Evolutionary conservation across 2,113 vertebrate species (phyloP).

Genomic region (Lichenostomus cassidix): DNA sequence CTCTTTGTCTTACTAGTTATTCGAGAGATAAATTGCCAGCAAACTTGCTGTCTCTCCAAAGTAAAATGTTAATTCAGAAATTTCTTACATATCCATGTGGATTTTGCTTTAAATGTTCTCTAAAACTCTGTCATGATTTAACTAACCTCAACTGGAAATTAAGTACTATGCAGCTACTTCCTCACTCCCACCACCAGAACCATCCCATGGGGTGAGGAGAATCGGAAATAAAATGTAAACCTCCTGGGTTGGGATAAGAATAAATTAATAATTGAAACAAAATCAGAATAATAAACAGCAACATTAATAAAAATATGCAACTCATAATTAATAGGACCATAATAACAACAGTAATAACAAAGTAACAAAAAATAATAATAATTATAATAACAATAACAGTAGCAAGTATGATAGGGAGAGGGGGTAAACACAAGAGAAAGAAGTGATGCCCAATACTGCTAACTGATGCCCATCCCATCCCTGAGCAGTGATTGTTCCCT

Average conservation of each 20-base stretch:
- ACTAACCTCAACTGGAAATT: neutral
- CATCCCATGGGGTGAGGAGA: neutral
- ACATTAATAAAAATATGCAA: neutral
- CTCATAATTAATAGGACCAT: neutral
- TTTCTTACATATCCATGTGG: neutral
- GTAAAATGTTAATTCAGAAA: neutral
- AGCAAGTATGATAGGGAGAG: neutral
- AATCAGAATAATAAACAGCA: neutral
- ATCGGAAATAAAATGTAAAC: neutral
- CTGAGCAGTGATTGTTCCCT: fast-evolving
- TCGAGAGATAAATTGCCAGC: neutral
- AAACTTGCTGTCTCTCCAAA: neutral
- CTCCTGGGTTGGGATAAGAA: neutral
- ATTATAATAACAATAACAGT: neutral
- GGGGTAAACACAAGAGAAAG: neutral
- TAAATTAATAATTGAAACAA: neutral
- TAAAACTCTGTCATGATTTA: neutral
- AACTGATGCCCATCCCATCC: neutral
- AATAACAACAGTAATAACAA: neutral
- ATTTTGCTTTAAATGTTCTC: neutral
- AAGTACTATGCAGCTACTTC: neutral
- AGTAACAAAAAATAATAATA: neutral
- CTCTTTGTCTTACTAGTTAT: neutral
- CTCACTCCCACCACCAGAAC: neutral
- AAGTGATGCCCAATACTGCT: neutral